Conservation (phyloP, 2,888 invertebrate species). For the Diaphora mendica region DNA sequence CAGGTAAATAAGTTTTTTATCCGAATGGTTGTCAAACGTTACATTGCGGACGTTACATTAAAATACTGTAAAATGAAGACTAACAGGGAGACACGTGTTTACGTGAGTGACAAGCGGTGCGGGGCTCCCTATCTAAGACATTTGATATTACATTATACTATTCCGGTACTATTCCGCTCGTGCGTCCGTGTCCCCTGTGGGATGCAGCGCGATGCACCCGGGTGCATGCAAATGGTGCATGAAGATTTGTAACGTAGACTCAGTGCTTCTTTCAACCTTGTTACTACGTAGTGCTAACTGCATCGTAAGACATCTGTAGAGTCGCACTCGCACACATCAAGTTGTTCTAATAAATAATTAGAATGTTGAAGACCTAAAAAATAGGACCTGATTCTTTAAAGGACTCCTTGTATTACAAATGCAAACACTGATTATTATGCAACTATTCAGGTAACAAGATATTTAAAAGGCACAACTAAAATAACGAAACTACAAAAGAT, state of each 20-base stretch:
- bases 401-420: conserved; percentile 20
- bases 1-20: conserved; percentile 33
- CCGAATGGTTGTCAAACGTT: conserved; percentile 5
- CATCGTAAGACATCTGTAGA: conserved; percentile 51
- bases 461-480: conserved; percentile 30
- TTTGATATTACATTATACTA: conserved; percentile 84
- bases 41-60: conserved; percentile 3
- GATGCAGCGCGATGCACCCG: conserved; percentile 75
- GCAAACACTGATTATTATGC: conserved; percentile 21
- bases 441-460: conserved; percentile 28
- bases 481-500: conserved; percentile 32
- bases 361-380: neutral
- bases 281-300: conserved; percentile 54
- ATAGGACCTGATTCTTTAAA: neutral
- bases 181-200: conserved; percentile 39
- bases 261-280: conserved; percentile 67
- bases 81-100: conserved; percentile 19
- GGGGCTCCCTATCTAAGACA: conserved; percentile 71
- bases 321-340: conserved; percentile 44
- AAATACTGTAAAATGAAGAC: conserved; percentile 21
- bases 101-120: conserved; percentile 32
- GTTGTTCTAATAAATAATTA: neutral
- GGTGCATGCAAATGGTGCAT: conserved; percentile 84
- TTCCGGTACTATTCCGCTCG: conserved; percentile 70
- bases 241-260: conserved; percentile 78